phyloP scores from a whole-genome alignment of 1,140 invertebrate species.

The Temnothorax longispinosus region DNA sequence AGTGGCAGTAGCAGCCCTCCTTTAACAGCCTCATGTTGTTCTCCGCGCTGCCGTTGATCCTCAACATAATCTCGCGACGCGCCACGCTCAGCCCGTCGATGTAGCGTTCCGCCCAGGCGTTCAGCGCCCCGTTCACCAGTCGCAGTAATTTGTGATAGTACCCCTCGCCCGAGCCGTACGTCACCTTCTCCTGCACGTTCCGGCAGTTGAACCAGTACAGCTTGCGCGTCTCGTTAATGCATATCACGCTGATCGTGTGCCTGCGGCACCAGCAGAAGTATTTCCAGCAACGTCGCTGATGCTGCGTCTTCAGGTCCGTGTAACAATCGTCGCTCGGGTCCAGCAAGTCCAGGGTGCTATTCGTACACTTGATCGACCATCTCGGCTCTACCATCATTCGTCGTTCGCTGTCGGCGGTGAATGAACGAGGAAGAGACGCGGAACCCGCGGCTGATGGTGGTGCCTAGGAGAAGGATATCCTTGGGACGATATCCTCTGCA shows the following conservation, averaged over 20 bases:
- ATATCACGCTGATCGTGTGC: conserved; percentile 84
- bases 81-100: conserved; percentile 79
- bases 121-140: conserved; percentile 81
- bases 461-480: neutral
- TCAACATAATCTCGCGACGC: conserved; percentile 82
- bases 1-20: conserved; percentile 85
- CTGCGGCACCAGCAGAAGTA: conserved; percentile 82
- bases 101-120: conserved; percentile 81
- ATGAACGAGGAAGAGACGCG: conserved; percentile 3
- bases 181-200: conserved; percentile 83
- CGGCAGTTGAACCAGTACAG: conserved; percentile 84
- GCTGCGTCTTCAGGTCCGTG: conserved; percentile 80
- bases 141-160: conserved; percentile 83
- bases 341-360: conserved; percentile 81
- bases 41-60: conserved; percentile 83
- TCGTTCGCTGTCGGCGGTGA: conserved; percentile 43
- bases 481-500: neutral
- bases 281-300: conserved; percentile 82
- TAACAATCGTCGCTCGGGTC: conserved; percentile 79
- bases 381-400: conserved; percentile 84
- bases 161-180: conserved; percentile 80
- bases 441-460: neutral
- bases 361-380: conserved; percentile 77
- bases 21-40: conserved; percentile 84
- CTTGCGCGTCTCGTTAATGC: conserved; percentile 82